Conservation (phyloP, 2,888 invertebrate genomes). For the Aquatica leii region DNA sequence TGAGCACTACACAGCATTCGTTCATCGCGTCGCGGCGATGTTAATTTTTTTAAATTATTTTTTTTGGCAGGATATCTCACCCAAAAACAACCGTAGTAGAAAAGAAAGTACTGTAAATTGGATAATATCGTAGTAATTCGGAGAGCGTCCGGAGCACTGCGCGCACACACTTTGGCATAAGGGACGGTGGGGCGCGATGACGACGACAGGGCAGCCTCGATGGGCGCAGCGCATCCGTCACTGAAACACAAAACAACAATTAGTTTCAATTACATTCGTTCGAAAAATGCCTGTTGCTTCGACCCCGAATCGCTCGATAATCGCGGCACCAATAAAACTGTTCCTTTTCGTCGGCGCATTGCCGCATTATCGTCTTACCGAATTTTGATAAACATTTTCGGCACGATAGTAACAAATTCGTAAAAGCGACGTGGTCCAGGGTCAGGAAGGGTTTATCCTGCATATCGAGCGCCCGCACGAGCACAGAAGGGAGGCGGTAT, state of each 20-base stretch:
- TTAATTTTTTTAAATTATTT: constrained; percentile 50
- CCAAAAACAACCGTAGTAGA: constrained; percentile 58
- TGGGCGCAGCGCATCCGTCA: constrained; percentile 69
- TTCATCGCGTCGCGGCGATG: constrained; percentile 39
- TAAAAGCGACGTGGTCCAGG: constrained; percentile 38
- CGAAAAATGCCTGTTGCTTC: too few species aligned
- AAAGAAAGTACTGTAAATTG: constrained; percentile 61
- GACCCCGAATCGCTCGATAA: too few species aligned
- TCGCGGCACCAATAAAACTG: too few species aligned
- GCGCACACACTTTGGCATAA: constrained; percentile 56
- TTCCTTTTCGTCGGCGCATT: too few species aligned
- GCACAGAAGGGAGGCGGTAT: constrained; percentile 33
- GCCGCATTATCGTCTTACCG: too few species aligned
- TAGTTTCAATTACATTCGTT: not conserved
- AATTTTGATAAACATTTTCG: not conserved
- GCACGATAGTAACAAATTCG: constrained; percentile 19
- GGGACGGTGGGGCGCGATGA: constrained; percentile 49
- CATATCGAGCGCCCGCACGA: constrained; percentile 41
- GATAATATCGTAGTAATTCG: constrained; percentile 57
- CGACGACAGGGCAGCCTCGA: constrained; percentile 39
- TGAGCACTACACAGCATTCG: constrained; percentile 60
- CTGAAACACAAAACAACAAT: constrained; percentile 55
- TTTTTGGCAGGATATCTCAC: constrained; percentile 62
- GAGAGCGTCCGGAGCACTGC: constrained; percentile 61
- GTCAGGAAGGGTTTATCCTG: constrained; percentile 38